Conservation (phyloP, 2,113 vertebrate species). For the Phalacrocorax brasilianus region DNA sequence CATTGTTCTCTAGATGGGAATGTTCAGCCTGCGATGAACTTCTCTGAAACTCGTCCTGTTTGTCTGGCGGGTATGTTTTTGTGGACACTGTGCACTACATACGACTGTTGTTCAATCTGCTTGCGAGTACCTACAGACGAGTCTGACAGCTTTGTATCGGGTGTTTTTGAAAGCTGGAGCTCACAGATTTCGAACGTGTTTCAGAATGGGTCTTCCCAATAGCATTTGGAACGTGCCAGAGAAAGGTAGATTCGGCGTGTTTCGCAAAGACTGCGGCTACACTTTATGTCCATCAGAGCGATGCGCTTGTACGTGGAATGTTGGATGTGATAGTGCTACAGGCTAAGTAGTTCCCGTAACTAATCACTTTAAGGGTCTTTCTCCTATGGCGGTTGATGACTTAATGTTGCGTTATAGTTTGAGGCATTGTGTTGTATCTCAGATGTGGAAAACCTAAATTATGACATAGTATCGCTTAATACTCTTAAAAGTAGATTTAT, state of each 20-base stretch:
- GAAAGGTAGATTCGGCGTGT: neutral
- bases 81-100: conserved; percentile 55
- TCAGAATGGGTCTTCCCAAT: neutral
- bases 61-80: neutral
- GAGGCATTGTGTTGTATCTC: conserved; percentile 63
- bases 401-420: conserved; percentile 20
- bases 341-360: neutral
- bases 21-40: conserved; percentile 18
- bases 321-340: conserved; percentile 26
- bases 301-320: conserved; percentile 9
- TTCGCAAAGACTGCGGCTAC: neutral
- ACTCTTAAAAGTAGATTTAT: conserved; percentile 69
- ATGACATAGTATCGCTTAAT: conserved; percentile 51
- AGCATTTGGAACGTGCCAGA: neutral
- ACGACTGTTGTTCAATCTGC: conserved; percentile 6
- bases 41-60: conserved; percentile 15
- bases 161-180: neutral
- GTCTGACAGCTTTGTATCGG: neutral
- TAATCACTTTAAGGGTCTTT: conserved; percentile 42
- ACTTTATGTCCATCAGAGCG: neutral
- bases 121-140: neutral
- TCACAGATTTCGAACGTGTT: neutral
- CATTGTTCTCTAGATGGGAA: conserved; percentile 33
- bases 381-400: conserved; percentile 47
- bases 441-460: conserved; percentile 48